Conservation (phyloP, 2,888 invertebrate genomes). For the Heliconius sara region DNA sequence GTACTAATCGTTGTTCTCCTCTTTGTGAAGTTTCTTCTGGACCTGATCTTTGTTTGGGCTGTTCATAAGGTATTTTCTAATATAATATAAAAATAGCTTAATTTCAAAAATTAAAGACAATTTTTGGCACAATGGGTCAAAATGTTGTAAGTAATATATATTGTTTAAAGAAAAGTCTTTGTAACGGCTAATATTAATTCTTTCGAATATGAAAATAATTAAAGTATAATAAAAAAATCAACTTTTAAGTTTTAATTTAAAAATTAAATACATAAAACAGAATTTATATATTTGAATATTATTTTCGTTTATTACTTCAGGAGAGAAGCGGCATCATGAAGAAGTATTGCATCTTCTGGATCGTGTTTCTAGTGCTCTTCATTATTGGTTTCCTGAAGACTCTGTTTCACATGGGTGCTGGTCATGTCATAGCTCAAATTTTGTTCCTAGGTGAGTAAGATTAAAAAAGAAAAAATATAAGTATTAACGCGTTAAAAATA, state of each 20-base stretch:
- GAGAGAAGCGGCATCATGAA: conserved; percentile 71
- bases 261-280: too few species aligned
- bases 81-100: background rate
- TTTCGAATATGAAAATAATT: background rate
- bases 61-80: conserved; percentile 65
- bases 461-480: too few species aligned
- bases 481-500: too few species aligned
- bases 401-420: conserved; percentile 75
- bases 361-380: conserved; percentile 74
- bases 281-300: background rate
- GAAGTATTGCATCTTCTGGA: conserved; percentile 81
- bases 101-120: background rate
- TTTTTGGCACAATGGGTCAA: background rate
- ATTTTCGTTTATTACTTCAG: conserved; percentile 59
- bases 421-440: conserved; percentile 72
- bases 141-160: background rate
- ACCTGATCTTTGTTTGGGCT: conserved; percentile 72
- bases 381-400: conserved; percentile 78
- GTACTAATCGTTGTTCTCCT: conserved; percentile 68
- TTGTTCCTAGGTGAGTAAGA: conserved; percentile 67
- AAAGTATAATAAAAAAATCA: too few species aligned
- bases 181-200: background rate
- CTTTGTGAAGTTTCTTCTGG: conserved; percentile 69
- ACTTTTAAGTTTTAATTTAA: too few species aligned
- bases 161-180: background rate